A percentile compares a stretch with the other conserved stretches of the same genome.
phyloP scores from a whole-genome alignment of 1,140 invertebrate genomes.

The Planococcus citri region DNA sequence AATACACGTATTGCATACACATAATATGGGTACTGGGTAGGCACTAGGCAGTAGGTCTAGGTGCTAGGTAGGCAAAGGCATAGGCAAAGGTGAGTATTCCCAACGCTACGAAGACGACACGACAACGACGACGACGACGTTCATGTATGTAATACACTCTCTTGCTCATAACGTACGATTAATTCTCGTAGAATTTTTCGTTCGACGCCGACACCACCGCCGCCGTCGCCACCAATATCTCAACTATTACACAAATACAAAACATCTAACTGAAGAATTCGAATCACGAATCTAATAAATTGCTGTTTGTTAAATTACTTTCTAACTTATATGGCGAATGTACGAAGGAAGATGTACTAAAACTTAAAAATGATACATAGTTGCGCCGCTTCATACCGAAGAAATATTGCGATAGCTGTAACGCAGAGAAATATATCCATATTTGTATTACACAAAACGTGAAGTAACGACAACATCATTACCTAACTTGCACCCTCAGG shows the following conservation, averaged over 20 bases:
- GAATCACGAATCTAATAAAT: neutral
- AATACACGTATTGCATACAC: no score
- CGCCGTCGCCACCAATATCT: neutral
- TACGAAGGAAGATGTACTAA: neutral
- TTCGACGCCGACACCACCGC: no score
- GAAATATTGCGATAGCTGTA: neutral
- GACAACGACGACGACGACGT: no score
- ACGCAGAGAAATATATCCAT: neutral
- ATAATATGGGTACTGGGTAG: no score
- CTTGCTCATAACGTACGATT: no score
- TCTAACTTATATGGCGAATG: neutral
- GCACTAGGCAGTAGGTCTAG: no score
- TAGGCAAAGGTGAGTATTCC: no score
- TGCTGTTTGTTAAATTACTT: slow-evolving; percentile 3
- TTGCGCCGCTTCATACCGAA: neutral
- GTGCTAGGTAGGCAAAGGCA: no score
- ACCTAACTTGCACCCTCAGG: no score
- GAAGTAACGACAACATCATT: neutral
- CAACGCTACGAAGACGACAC: no score
- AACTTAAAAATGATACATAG: neutral
- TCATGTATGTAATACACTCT: no score
- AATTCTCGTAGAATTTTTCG: no score
- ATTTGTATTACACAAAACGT: neutral
- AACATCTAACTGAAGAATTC: neutral
- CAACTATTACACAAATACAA: neutral